Conservation (phyloP, 2,113 vertebrate species). For the Gorsachius goisagi region DNA sequence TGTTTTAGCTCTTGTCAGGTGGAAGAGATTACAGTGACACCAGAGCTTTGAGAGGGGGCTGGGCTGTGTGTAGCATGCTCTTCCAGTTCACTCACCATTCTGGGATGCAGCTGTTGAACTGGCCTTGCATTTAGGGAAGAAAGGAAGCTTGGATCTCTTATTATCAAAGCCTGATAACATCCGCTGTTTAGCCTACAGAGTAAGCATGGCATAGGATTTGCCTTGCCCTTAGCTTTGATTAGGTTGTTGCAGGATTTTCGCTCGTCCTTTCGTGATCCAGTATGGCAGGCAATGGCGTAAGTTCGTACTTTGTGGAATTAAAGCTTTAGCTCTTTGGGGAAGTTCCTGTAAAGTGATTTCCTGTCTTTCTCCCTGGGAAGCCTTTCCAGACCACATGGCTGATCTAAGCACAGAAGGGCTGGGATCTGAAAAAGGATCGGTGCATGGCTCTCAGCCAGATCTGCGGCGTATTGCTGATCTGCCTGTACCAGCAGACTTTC, state of each 20-base stretch:
- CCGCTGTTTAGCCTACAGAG: neutral
- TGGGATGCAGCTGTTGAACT: neutral
- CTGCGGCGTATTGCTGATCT: constrained; percentile 85
- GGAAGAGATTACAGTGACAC: neutral
- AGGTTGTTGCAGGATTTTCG: neutral
- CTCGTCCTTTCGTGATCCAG: neutral
- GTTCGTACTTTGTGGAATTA: neutral
- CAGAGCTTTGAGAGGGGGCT: neutral
- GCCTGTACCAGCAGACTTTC: constrained; percentile 88
- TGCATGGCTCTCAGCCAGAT: constrained; percentile 86
- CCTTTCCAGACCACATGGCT: constrained; percentile 85
- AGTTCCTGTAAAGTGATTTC: neutral
- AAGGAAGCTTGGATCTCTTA: neutral
- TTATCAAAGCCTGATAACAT: neutral
- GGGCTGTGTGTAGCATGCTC: neutral
- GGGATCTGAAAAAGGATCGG: constrained; percentile 83
- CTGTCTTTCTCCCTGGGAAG: constrained; percentile 44
- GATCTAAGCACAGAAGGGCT: constrained; percentile 79
- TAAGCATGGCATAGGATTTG: neutral
- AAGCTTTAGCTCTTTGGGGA: neutral
- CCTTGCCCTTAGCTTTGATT: neutral
- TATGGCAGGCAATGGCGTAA: neutral
- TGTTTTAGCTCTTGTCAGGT: neutral
- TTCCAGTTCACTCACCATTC: neutral
- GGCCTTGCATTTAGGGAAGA: neutral